Conservation (phyloP, 2,113 vertebrate genomes). For the Tychaedon coryphoeus region DNA sequence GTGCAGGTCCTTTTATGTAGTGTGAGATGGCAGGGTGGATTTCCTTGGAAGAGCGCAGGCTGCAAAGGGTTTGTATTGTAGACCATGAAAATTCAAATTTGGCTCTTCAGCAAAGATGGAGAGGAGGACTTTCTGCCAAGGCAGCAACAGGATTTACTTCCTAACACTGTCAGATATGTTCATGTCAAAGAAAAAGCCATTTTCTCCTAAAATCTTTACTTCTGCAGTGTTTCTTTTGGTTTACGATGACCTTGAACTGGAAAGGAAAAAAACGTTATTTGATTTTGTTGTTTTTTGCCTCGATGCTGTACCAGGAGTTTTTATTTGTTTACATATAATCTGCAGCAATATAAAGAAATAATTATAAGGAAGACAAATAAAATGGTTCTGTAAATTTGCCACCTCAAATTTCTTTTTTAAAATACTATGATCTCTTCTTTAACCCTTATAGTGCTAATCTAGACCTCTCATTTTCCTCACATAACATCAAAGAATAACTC, state of each 20-base stretch:
- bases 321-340: neutral
- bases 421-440: neutral
- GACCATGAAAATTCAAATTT: neutral
- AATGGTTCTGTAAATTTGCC: neutral
- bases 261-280: neutral
- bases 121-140: neutral
- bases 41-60: neutral
- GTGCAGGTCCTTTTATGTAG: neutral
- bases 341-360: neutral
- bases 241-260: neutral
- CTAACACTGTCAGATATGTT: neutral
- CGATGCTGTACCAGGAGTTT: neutral
- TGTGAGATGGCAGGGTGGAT: neutral
- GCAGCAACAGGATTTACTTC: neutral
- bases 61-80: neutral
- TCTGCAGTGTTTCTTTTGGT: neutral
- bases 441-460: neutral
- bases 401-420: neutral
- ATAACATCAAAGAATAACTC: neutral
- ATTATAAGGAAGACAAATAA: neutral
- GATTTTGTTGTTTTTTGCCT: neutral
- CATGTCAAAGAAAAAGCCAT: neutral
- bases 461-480: neutral
- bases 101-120: neutral
- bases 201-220: neutral